A percentile compares a stretch with the other conserved stretches of the same genome.
These are phyloP conservation scores for Micromussa lordhowensis DNA, from an alignment of 92 coral and sea anemone genomes.

Conservation along the genomic window DNA sequence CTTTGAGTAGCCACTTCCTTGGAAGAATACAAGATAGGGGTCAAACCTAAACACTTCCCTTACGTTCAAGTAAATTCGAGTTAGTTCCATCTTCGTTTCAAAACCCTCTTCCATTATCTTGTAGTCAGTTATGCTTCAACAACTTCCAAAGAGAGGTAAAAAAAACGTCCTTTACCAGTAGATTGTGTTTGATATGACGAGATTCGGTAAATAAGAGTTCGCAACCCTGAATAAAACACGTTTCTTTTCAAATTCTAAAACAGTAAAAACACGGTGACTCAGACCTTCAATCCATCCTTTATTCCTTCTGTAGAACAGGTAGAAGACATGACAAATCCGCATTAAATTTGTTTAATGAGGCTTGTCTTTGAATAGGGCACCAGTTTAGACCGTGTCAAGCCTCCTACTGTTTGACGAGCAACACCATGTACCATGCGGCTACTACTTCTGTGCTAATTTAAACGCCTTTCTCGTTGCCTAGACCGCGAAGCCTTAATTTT, in stretches of 20 bases:
- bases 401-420: neutral
- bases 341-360: neutral
- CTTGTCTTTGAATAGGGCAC: slow-evolving; percentile 21
- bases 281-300: neutral
- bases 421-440: slow-evolving; percentile 22
- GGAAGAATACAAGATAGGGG: neutral
- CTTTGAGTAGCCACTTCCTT: neutral
- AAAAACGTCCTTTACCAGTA: neutral
- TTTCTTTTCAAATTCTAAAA: neutral
- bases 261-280: neutral
- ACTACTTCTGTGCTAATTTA: neutral
- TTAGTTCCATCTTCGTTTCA: too few species aligned
- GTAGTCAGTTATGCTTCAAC: neutral
- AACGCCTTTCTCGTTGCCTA: slow-evolving; percentile 29
- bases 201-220: neutral
- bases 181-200: neutral
- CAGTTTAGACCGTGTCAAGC: neutral
- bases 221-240: neutral
- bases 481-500: neutral
- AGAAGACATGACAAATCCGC: neutral
- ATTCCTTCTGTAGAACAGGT: slow-evolving; percentile 5
- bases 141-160: neutral
- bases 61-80: neutral
- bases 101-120: neutral
- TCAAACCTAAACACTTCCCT: neutral